phyloP scores from a whole-genome alignment of 2,888 invertebrate species.

The Julus scandinavius region DNA sequence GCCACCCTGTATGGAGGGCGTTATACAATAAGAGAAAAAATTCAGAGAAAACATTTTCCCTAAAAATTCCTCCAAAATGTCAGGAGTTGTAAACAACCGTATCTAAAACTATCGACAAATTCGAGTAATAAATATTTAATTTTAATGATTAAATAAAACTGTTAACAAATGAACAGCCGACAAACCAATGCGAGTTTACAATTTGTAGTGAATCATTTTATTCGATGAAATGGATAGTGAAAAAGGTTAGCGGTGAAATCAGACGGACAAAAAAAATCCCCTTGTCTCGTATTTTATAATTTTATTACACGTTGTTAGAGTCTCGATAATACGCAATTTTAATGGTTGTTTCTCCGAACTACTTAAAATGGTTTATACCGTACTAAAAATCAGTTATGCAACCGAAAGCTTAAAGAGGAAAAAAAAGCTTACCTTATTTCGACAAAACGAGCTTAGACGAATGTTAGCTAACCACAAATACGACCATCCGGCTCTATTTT shows the following conservation, averaged over 20 bases:
- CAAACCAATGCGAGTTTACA: background rate
- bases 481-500: background rate
- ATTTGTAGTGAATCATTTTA: slow-evolving; percentile 1
- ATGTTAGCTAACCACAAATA: background rate
- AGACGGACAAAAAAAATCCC: background rate
- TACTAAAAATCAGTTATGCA: background rate
- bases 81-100: too few relatives aligned
- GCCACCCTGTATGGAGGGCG: too few relatives aligned
- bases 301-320: background rate
- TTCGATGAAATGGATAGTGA: background rate
- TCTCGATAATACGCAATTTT: background rate
- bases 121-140: background rate
- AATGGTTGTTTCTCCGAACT: background rate
- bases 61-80: too few relatives aligned
- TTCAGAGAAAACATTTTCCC: too few relatives aligned
- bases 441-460: background rate
- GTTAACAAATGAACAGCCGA: background rate
- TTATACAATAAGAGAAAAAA: too few relatives aligned
- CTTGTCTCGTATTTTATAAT: background rate
- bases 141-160: background rate
- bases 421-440: background rate
- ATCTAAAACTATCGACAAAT: too few relatives aligned
- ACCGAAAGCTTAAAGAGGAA: background rate
- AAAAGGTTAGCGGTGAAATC: background rate
- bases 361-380: background rate